A percentile compares a stretch with the other conserved stretches of the same genome.
These are phyloP conservation scores for Apodemus sylvaticus DNA, from an alignment of 2,113 vertebrate species.

Conservation along the genomic window DNA sequence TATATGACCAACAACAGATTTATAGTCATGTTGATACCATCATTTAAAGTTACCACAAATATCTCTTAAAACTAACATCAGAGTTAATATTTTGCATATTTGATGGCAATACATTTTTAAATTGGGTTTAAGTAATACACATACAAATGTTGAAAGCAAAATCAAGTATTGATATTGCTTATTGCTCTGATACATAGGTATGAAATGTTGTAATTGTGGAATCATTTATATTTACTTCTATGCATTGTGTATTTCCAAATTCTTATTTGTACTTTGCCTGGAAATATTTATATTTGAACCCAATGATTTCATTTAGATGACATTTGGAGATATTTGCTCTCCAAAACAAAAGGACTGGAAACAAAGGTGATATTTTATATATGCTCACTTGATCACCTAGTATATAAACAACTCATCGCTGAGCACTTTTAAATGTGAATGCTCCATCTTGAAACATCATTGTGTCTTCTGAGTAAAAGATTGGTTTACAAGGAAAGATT, in stretches of 20 bases:
- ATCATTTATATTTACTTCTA: neutral
- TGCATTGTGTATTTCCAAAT: neutral
- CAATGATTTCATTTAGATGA: neutral
- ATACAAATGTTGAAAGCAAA: conserved; percentile 2
- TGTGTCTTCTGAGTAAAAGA: neutral
- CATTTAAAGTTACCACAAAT: neutral
- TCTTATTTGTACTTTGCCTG: neutral
- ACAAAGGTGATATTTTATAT: neutral
- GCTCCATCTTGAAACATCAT: neutral
- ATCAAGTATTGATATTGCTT: neutral
- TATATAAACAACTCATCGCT: neutral
- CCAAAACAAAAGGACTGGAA: neutral
- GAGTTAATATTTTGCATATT: neutral
- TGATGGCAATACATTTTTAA: neutral
- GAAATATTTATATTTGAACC: neutral
- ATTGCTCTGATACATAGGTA: neutral
- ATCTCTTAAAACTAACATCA: neutral
- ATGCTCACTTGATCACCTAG: neutral
- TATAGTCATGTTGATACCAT: neutral
- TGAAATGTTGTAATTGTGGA: neutral
- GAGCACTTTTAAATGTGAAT: neutral
- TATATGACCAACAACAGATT: neutral
- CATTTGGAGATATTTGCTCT: neutral
- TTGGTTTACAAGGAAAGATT: neutral
- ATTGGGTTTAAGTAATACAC: neutral